These are phyloP conservation scores for Anagyrus pseudococci DNA, from an alignment of 2,888 invertebrate genomes.

Conservation along the genomic window DNA sequence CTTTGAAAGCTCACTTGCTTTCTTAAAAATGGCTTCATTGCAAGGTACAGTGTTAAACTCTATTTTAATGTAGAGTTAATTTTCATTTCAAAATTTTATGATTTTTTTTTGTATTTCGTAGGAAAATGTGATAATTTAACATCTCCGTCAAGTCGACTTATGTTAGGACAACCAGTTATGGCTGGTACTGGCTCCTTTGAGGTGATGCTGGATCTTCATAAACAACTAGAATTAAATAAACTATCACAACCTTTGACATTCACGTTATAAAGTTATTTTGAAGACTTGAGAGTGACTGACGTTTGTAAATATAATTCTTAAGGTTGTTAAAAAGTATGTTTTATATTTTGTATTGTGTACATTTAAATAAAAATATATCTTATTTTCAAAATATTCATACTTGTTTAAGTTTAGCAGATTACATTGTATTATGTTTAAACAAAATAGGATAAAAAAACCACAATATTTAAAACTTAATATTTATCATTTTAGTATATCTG, in stretches of 20 bases:
- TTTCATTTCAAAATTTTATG: not conserved
- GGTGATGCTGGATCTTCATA: conserved; percentile 26
- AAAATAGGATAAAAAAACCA: too few species aligned
- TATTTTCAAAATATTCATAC: too few species aligned
- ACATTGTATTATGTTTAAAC: too few species aligned
- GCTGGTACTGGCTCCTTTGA: conserved; percentile 76
- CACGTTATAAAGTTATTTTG: not conserved
- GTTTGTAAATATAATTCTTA: not conserved
- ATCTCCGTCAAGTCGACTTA: conserved; percentile 87
- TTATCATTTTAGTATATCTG: too few species aligned
- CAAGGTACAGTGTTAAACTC: conserved; percentile 61
- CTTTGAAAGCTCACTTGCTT: conserved; percentile 91
- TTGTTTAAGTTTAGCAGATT: too few species aligned
- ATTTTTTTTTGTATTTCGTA: conserved; percentile 54
- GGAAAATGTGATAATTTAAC: conserved; percentile 77
- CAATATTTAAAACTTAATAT: too few species aligned
- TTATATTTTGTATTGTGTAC: too few species aligned
- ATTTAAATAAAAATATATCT: too few species aligned
- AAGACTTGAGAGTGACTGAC: not conserved
- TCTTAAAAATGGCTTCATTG: conserved; percentile 80
- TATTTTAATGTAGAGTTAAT: conserved; percentile 3
- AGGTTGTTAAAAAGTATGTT: not conserved
- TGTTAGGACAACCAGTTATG: conserved; percentile 83
- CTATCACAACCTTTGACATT: conserved; percentile 2
- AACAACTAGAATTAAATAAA: conserved; percentile 22